phyloP scores from a whole-genome alignment of 37 sponge, comb jelly and placozoan genomes.

The Halisarca cf. caerulea region DNA sequence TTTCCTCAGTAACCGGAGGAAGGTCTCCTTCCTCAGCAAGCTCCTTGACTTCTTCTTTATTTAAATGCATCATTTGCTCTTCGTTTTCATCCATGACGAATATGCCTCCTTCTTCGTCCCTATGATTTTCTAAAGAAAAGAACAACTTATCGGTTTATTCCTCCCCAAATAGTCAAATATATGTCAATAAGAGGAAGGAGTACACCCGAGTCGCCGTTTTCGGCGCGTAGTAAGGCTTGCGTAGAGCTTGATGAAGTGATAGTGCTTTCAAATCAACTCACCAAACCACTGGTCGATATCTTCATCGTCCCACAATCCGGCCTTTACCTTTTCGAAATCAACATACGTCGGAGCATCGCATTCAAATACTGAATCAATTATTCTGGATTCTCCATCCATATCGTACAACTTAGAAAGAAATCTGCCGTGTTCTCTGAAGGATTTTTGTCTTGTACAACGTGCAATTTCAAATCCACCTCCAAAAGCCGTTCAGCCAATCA shows the following conservation, averaged over 20 bases:
- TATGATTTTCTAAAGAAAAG: not conserved
- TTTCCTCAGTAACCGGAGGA: not conserved
- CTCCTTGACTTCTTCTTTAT: not conserved
- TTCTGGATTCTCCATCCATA: no score
- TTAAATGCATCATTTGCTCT: not conserved
- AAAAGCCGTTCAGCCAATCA: no score
- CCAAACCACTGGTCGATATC: slow-evolving; percentile 75
- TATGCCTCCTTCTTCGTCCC: slow-evolving; percentile 10
- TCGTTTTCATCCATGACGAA: not conserved
- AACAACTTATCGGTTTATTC: not conserved
- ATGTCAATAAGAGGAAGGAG: no score
- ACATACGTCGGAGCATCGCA: slow-evolving; percentile 69
- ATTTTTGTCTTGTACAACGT: no score
- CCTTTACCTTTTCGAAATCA: slow-evolving; percentile 47
- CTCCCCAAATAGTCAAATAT: not conserved
- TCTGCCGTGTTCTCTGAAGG: no score
- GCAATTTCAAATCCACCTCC: no score
- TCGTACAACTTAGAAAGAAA: no score
- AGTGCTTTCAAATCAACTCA: slow-evolving; percentile 32
- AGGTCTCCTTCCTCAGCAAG: not conserved
- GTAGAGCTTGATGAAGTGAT: no score
- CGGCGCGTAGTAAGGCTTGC: no score
- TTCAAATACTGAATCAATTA: slow-evolving; percentile 46
- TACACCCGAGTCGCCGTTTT: no score
- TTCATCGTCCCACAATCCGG: slow-evolving; percentile 47